Evolutionary conservation across 2,113 vertebrate species (phyloP), one percentile per base, ranked within the genome.

Genomic region (Orycteropus afer): DNA sequence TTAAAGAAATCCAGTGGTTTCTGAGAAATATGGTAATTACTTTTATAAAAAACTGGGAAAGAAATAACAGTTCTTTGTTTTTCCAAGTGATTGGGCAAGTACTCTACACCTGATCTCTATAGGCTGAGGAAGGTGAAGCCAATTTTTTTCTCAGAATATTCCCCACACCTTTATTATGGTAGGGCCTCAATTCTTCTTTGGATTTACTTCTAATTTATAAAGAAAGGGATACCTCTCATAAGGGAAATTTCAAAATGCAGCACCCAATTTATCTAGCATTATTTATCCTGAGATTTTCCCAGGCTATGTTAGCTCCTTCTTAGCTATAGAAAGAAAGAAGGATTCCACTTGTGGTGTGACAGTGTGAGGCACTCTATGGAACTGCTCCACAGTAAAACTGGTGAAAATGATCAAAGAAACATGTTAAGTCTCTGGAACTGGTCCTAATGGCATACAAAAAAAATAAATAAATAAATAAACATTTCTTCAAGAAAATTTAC

Each of bases 171-270:
- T 82, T 90, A 29, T 57, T 89, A 82, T 17, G 4, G 18, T 77
- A 93, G 18, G 4, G 42, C 5, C 29, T 91, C 32, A 51, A 32
- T 83, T 95, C 12, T 96, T 90, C 69, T 88, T 84, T 88, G 47
- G 37, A 47, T 29, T 1, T 23, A 55, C 59, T 85, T 79, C 74
- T 86, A 2, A 77, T 3, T 53, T 71, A 87, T 78, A 51, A 15
- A 59, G 61, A 91, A 82, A 53, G 10, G 11, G 34, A 23, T 27
- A 29, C 45, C 57, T 94, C 47, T 89, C 34, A 67, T 49, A 55
- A 92, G 74, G 84, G 34, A 80, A 87, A 86, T 61, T 7, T 57
- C 34, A 45, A 73, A 79, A 89, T 51, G 42, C 59, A 86, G 42
- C 71, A 53, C 27, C 29, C 12, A 77, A 45, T 82, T 37, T 77